Evolutionary conservation across 2,888 invertebrate species (phyloP), one percentile per base, ranked within the genome.

Genomic region (Drosophila tanythrix): DNA sequence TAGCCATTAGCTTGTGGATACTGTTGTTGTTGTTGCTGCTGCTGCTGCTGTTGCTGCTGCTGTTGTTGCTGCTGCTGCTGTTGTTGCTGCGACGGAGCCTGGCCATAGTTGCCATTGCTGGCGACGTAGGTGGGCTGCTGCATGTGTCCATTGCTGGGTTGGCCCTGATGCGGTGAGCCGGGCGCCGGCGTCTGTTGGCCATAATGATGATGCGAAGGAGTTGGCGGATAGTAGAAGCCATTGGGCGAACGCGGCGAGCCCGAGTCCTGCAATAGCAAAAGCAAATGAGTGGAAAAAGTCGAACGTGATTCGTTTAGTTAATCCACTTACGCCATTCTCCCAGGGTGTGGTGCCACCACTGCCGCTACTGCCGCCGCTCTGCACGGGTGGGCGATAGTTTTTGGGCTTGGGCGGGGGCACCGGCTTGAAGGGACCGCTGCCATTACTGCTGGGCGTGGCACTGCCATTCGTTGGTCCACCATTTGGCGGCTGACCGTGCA

Each of bases 351-450:
- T 89, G 67, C 85, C 85, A 13, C 83, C 90, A 70, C 88, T 91
- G 63, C 81, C 87, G 57, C 79, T 83, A 67, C 88, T 89, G 36
- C 88, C 82, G 38, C 91, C 81, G 59, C 91, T 91, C 84, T 95
- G 95, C 67, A 94, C 94, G 1, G 96, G 96, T 43, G 97, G 97
- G 51, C 97, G 95, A 93, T 98, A 98, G 93, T 98, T 97, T 92
- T 98, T 98, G 53, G 98, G 98, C 91, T 98, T 98, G 11, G 98
- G 98, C 35, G 98, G 98, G 48, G 98, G 98, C 63, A 98, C 96
- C 0, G 98, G 98, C 93, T 98, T 98, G 93, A 97, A 97, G 2
- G 94, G 94, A 29, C 93, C 92, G 66, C 91, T 82, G 89, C 91
- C 91, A 74, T 91, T 93, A 73, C 84, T 91, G 71, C 75, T 90